Evolutionary conservation across 2,888 invertebrate species (phyloP).

Genomic region (Atethmia centrago): DNA sequence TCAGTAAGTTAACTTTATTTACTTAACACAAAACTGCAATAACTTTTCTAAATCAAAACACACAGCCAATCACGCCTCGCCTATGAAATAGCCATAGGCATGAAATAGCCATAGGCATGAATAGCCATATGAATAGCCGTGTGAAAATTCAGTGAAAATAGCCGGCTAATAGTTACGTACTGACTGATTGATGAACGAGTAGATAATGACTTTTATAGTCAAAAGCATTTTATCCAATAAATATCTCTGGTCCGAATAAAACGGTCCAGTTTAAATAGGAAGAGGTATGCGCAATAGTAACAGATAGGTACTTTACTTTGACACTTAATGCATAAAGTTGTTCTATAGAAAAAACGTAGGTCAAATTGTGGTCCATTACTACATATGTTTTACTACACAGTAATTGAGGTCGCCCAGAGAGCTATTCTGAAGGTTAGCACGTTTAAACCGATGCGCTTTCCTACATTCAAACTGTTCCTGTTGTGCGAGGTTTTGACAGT

Average conservation of each 20-base stretch:
- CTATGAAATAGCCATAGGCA: conserved; percentile 6
- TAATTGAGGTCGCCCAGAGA: too few species aligned
- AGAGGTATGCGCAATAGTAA: background rate
- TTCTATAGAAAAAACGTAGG: background rate
- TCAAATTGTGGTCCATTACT: background rate
- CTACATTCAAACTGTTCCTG: too few species aligned
- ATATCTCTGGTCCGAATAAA: conserved; percentile 34
- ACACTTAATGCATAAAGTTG: background rate
- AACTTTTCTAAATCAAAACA: background rate
- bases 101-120: background rate
- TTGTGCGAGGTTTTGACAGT: too few species aligned
- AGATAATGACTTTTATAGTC: conserved; percentile 54
- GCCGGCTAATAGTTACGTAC: conserved; percentile 35
- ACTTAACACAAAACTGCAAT: background rate
- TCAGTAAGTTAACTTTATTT: background rate
- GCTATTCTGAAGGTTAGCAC: too few species aligned
- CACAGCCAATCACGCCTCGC: background rate
- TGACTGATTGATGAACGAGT: conserved; percentile 55
- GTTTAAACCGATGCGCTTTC: too few species aligned
- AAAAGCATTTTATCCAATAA: conserved; percentile 29
- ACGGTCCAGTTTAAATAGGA: conserved; percentile 9
- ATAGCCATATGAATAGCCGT: conserved; percentile 15
- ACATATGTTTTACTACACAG: background rate
- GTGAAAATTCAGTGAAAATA: conserved; percentile 43
- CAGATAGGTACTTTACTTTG: background rate